Evolutionary conservation across 2,888 invertebrate genomes (phyloP).

Genomic region (Sialis fuliginosa): DNA sequence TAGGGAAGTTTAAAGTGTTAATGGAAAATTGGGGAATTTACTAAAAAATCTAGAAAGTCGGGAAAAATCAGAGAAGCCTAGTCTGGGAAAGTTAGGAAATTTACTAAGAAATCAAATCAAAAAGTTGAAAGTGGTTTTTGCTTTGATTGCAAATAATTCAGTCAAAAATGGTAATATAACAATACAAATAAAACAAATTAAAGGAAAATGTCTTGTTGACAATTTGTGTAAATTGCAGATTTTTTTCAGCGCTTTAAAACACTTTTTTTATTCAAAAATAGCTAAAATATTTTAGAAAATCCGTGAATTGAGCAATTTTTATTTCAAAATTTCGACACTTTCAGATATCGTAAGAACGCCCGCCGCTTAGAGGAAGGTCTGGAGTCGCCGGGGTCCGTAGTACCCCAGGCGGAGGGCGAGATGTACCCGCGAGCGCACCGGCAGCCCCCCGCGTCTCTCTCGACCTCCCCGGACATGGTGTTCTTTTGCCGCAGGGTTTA

Average conservation of each 20-base stretch:
- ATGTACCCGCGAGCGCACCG: slow-evolving; percentile 33
- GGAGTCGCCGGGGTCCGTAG: slow-evolving; percentile 48
- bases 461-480: slow-evolving; percentile 64
- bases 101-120: too few species aligned
- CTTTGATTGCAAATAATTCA: too few species aligned
- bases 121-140: too few species aligned
- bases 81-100: too few species aligned
- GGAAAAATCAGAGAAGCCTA: too few species aligned
- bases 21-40: neutral
- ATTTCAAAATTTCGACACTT: neutral
- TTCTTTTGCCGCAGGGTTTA: slow-evolving; percentile 91
- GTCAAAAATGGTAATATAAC: too few species aligned
- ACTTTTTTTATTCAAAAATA: too few species aligned
- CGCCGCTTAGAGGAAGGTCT: slow-evolving; percentile 63
- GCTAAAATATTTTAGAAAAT: neutral
- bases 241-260: too few species aligned
- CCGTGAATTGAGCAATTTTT: neutral
- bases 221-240: too few species aligned
- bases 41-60: too few species aligned
- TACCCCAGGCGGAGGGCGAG: slow-evolving; percentile 48
- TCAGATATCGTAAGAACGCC: slow-evolving; percentile 70
- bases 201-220: too few species aligned
- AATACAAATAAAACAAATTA: too few species aligned
- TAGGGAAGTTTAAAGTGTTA: neutral
- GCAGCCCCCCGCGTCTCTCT: slow-evolving; percentile 46